These are phyloP conservation scores for Chrysopa pallens DNA, from an alignment of 1,140 invertebrate species.

Conservation along the genomic window DNA sequence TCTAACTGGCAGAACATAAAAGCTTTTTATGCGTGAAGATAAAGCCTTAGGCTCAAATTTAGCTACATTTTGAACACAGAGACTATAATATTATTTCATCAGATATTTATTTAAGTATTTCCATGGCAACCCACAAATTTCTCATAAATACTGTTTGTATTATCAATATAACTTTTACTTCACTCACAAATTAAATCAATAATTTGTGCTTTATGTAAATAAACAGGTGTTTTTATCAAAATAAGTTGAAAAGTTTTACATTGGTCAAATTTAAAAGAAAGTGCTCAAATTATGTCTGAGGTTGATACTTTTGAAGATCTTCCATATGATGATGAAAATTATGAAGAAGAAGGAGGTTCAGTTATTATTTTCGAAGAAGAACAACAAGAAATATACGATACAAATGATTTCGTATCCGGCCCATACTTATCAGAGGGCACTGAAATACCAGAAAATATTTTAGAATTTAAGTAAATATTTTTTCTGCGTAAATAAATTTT, in stretches of 20 bases:
- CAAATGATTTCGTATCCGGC: conserved; percentile 17
- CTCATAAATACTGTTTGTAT: not conserved
- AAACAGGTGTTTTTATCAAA: not conserved
- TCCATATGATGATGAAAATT: not conserved
- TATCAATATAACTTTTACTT: not conserved
- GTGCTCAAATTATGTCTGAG: not conserved
- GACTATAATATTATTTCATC: not conserved
- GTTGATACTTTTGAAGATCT: not conserved
- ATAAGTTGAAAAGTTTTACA: not conserved
- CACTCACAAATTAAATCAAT: not conserved
- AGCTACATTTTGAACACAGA: not conserved
- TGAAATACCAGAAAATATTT: conserved; percentile 16
- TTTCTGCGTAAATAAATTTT: not conserved
- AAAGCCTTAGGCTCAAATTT: no score
- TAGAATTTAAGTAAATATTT: conserved; percentile 19
- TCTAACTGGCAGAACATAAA: no score
- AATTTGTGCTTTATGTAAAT: not conserved
- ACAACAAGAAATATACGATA: conserved; percentile 13
- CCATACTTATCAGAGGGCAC: conserved; percentile 12
- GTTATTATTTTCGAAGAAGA: conserved; percentile 3
- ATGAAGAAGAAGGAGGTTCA: not conserved
- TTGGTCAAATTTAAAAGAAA: not conserved
- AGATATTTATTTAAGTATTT: not conserved
- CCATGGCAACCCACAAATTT: not conserved
- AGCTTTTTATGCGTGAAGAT: no score